These are phyloP conservation scores for Xiphorhynchus elegans DNA, from an alignment of 2,113 vertebrate genomes.

Conservation along the genomic window DNA sequence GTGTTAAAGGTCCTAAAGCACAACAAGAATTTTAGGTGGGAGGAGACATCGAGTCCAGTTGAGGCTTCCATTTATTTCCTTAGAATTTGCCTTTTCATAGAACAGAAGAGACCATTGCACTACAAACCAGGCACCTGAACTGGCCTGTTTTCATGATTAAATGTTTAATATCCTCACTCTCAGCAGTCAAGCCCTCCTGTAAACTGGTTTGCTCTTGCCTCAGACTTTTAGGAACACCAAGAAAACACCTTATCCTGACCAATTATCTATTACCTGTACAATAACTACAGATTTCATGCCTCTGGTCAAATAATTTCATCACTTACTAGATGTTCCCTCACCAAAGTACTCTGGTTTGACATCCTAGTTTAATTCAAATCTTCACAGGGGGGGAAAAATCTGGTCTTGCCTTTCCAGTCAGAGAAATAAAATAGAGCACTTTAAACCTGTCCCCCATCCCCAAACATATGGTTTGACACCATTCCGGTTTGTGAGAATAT, in stretches of 20 bases:
- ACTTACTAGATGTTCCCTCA: neutral
- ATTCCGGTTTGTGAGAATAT: neutral
- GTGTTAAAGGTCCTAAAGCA: neutral
- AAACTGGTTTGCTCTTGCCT: neutral
- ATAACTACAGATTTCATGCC: neutral
- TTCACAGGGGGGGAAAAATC: neutral
- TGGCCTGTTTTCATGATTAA: neutral
- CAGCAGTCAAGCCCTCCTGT: neutral
- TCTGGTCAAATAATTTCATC: neutral
- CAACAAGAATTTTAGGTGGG: neutral
- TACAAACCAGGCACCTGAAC: neutral
- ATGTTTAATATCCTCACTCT: neutral
- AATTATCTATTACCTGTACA: neutral
- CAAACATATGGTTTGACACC: neutral
- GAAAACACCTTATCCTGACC: neutral
- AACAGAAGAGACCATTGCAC: neutral
- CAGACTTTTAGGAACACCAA: neutral
- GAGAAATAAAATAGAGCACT: neutral
- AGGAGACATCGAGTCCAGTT: neutral
- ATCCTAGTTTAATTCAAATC: neutral
- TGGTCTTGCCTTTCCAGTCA: neutral
- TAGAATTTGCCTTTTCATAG: neutral
- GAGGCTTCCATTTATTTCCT: neutral
- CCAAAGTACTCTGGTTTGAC: neutral
- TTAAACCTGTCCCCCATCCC: neutral